Base-by-base conservation (phyloP, 2,113 vertebrate species). In the Mus spicilegus region DNA sequence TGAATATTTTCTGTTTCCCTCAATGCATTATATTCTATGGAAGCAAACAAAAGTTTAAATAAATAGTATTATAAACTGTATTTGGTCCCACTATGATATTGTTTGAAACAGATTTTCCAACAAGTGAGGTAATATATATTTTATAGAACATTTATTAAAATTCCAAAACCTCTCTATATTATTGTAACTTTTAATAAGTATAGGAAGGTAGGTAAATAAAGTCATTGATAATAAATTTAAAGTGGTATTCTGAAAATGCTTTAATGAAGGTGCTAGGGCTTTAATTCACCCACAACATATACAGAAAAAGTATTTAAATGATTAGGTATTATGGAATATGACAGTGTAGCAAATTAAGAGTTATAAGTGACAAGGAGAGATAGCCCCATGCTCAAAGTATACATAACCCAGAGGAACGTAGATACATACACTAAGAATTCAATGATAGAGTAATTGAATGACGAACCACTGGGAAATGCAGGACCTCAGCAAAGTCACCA, bases 1-100 rank as follows among this genome's bases (percentile, higher is more conserved):
- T 80, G 11, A 94, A 72, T 86, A 6, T 51, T 95, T 96, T 92
- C 58, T 92, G 36, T 92, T 95, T 95, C 42, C 58, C 56, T 95
- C 17, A 92, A 46, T 90, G 84, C 0, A 69, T 8, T 94, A 6
- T 93, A 87, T 49, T 81, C 61, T 86, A 42, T 85, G 20, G 33
- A 26, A 94, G 90, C 90, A 61, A 90, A 28, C 70, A 84, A 3
- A 20, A 93, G 26, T 9, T 73, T 76, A 97, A 90, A 85, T 63
- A 86, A 95, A 80, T 51, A 80, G 39, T 8, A 77, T 78, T 46
- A 91, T 91, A 72, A 95, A 93, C 42, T 89, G 1, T 78, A 81
- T 85, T 61, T 56, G 17, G 30, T 49, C 42, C 4, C 30, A 69
- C 12, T 89, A 51, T 75, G 67, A 36, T n/a, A 30, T 80, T 54